Evolutionary conservation across 2,888 invertebrate genomes (phyloP).

Genomic region (Dryocosmus kuriphilus): DNA sequence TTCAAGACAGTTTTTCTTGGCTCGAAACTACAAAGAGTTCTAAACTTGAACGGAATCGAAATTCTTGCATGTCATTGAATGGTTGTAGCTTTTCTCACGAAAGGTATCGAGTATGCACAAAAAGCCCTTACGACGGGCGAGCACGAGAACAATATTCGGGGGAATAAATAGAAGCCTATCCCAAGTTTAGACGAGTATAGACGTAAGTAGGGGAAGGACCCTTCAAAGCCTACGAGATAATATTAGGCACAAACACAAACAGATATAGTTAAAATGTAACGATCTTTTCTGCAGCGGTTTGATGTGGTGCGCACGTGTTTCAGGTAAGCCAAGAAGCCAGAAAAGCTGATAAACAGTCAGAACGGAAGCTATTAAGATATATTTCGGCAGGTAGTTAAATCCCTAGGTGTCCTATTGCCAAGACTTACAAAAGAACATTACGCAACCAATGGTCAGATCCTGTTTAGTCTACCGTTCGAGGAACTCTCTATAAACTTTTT

Average conservation of each 20-base stretch:
- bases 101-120: background rate
- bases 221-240: background rate
- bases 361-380: background rate
- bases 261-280: background rate
- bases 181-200: background rate
- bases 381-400: background rate
- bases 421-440: background rate
- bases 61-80: conserved; percentile 34
- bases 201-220: background rate
- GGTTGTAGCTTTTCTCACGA: background rate
- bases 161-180: conserved; percentile 29
- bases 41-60: conserved; percentile 4
- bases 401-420: background rate
- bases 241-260: background rate
- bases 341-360: background rate
- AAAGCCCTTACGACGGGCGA: conserved; percentile 21
- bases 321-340: background rate
- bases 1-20: background rate
- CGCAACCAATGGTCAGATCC: background rate
- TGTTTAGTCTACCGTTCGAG: background rate
- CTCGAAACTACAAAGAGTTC: background rate
- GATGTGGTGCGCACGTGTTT: too few relatives aligned
- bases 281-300: too few relatives aligned
- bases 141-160: conserved; percentile 11
- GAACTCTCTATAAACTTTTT: background rate